Evolutionary conservation across 64 coral and sea anemone species (phyloP).

Genomic region (Stichodactyla mertensii): DNA sequence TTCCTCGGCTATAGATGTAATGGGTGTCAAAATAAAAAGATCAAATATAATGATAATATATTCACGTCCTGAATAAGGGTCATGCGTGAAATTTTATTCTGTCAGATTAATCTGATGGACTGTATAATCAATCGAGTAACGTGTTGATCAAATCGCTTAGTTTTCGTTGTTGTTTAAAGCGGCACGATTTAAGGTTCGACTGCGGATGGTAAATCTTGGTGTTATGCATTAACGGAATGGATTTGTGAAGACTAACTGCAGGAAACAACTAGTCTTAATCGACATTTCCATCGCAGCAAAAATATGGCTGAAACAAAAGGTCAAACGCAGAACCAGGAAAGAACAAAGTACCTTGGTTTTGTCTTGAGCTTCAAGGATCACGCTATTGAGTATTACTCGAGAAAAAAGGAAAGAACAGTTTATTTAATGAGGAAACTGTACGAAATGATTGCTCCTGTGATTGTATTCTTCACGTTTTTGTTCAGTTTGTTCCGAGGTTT

Average conservation of each 20-base stretch:
- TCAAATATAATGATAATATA: background rate
- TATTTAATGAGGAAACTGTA: background rate
- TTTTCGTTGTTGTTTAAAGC: background rate
- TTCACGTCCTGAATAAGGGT: background rate
- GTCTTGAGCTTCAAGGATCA: background rate
- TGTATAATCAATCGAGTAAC: background rate
- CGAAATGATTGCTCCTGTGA: background rate
- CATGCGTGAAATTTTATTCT: slow-evolving; percentile 7
- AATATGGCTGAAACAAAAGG: background rate
- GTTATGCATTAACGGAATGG: background rate
- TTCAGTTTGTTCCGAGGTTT: background rate
- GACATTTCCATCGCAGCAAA: background rate
- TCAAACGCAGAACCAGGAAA: background rate
- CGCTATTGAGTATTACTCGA: background rate
- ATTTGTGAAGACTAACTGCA: background rate
- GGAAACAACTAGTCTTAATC: background rate
- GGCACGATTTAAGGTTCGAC: background rate
- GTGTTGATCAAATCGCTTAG: background rate
- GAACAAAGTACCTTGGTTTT: background rate
- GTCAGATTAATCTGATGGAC: background rate
- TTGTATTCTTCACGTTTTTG: background rate
- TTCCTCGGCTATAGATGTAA: background rate
- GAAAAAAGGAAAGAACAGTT: background rate
- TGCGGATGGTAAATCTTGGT: background rate
- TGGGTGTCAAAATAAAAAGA: background rate